Evolutionary conservation across 2,888 invertebrate species (phyloP).

Genomic region (Dioctria rufipes): DNA sequence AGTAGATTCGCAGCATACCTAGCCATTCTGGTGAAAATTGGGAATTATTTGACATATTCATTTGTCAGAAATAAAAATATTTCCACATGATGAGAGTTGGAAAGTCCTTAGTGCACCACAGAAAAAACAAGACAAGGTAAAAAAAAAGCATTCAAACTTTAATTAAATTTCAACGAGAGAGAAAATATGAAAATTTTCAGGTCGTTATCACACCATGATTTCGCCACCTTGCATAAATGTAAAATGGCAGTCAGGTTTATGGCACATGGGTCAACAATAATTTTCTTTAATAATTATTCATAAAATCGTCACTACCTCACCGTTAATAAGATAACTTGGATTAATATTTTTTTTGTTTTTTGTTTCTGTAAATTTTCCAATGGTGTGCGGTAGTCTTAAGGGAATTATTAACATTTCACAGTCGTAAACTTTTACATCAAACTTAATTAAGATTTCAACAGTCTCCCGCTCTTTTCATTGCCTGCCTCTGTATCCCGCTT

Average conservation of each 20-base stretch:
- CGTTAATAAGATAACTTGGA: constrained; percentile 45
- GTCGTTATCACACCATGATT: constrained; percentile 29
- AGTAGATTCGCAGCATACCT: too few relatives aligned
- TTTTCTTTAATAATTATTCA: constrained; percentile 44
- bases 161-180: constrained; percentile 35
- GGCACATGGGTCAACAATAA: constrained; percentile 38
- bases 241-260: background rate
- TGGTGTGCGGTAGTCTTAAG: background rate
- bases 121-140: background rate
- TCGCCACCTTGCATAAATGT: background rate
- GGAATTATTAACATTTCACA: constrained; percentile 48
- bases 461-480: background rate
- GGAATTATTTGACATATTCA: too few relatives aligned
- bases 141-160: constrained; percentile 23
- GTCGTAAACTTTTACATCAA: constrained; percentile 48
- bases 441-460: constrained; percentile 46
- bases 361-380: background rate
- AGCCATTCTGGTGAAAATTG: too few relatives aligned
- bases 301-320: constrained; percentile 26
- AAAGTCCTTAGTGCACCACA: too few relatives aligned
- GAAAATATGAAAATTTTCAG: constrained; percentile 46
- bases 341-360: too few relatives aligned
- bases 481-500: too few relatives aligned
- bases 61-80: too few relatives aligned
- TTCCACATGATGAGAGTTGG: too few relatives aligned